phyloP scores from a whole-genome alignment of 1,140 invertebrate species.

The Meteorus sp. region DNA sequence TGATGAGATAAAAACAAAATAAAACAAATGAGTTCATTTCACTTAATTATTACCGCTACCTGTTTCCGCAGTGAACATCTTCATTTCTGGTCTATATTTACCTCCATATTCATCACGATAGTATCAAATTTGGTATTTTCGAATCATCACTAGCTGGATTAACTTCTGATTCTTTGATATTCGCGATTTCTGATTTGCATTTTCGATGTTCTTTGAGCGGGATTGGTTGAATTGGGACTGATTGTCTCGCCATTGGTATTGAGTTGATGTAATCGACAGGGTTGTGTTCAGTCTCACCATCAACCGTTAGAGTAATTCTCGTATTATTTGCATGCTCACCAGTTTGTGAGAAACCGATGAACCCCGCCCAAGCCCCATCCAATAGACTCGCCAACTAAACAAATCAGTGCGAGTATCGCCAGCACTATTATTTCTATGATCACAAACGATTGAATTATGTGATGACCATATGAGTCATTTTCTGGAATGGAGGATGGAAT shows the following conservation, averaged over 20 bases:
- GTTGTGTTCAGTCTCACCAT: too few species aligned
- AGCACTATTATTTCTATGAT: not conserved
- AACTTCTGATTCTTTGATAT: not conserved
- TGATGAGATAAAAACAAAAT: not conserved
- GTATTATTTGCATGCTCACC: too few species aligned
- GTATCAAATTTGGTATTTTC: not conserved
- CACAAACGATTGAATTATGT: not conserved
- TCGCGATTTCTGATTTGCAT: not conserved
- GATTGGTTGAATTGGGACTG: not conserved
- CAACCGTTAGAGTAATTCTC: too few species aligned
- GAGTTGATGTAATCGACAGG: too few species aligned
- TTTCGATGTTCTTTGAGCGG: not conserved
- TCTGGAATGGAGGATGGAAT: not conserved
- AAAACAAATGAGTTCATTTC: not conserved
- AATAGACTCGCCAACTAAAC: slow-evolving; percentile 10
- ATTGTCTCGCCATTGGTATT: too few species aligned
- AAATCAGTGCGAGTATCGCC: not conserved
- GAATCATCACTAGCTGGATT: slow-evolving; percentile 7
- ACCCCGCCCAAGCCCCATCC: slow-evolving; percentile 7
- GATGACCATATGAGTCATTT: not conserved
- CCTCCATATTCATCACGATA: not conserved
- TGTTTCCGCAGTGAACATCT: not conserved
- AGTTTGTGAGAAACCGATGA: too few species aligned
- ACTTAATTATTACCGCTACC: slow-evolving; percentile 6
- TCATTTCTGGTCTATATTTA: not conserved